A percentile compares a stretch with the other conserved stretches of the same genome.
phyloP scores from a whole-genome alignment of 2,113 vertebrate genomes.

The Indicator maculatus region DNA sequence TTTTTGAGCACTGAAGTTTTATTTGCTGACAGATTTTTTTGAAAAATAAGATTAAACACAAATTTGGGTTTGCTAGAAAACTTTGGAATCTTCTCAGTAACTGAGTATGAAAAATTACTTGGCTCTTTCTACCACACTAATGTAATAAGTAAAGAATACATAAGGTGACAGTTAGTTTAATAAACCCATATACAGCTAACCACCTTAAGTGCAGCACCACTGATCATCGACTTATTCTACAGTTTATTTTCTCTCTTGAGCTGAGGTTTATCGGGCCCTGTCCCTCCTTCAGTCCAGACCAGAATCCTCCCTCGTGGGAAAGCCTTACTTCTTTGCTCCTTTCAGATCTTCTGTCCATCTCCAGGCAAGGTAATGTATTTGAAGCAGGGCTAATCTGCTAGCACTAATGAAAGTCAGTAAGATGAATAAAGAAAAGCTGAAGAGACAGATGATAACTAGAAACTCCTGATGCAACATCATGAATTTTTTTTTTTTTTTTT shows the following conservation, averaged over 20 bases:
- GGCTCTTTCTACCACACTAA: background rate
- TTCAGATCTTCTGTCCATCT: background rate
- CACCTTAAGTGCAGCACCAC: background rate
- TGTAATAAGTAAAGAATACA: background rate
- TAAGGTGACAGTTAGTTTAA: background rate
- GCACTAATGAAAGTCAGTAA: background rate
- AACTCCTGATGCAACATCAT: background rate
- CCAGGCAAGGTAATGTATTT: background rate
- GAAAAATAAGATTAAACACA: background rate
- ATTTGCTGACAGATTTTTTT: background rate
- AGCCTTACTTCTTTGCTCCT: background rate
- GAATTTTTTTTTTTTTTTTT: background rate
- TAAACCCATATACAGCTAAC: background rate
- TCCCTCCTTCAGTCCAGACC: background rate
- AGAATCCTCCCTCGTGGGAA: background rate
- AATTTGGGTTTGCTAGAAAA: background rate
- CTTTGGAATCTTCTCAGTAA: background rate
- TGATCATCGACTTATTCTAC: background rate
- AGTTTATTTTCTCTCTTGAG: background rate
- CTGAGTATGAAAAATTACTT: background rate
- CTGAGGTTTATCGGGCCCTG: background rate
- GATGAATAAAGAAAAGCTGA: background rate
- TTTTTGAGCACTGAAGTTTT: background rate
- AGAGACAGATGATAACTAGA: background rate
- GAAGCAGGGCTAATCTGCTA: background rate